phyloP scores from a whole-genome alignment of 2,113 vertebrate species.

The Coptodon rendalli region DNA sequence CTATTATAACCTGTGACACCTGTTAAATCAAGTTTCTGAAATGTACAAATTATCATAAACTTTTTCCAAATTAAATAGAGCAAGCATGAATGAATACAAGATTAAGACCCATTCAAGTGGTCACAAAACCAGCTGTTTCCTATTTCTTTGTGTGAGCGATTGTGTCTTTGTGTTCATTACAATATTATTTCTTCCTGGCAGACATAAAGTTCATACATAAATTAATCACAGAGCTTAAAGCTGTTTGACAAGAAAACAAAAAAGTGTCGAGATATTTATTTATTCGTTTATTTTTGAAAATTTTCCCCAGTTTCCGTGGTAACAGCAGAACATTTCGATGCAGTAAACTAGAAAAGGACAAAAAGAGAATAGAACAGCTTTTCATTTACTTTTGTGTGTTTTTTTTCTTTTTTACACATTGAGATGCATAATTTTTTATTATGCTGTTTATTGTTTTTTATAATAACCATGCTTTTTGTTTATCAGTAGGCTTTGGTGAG shows the following conservation, averaged over 20 bases:
- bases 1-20: background rate
- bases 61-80: background rate
- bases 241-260: background rate
- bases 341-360: background rate
- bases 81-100: background rate
- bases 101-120: background rate
- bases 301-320: conserved; percentile 30
- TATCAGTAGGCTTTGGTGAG: background rate
- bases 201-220: background rate
- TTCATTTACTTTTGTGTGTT: background rate
- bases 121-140: background rate
- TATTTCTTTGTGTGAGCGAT: background rate
- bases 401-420: background rate
- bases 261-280: background rate
- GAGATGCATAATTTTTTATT: background rate
- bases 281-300: background rate
- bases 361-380: background rate
- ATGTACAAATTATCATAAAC: background rate
- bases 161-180: background rate
- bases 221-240: background rate
- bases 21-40: background rate
- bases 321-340: conserved; percentile 34
- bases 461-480: background rate
- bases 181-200: background rate
- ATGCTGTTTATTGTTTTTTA: background rate